Evolutionary conservation across 2,113 vertebrate genomes (phyloP).

Genomic region (Potamarius usumacintae): DNA sequence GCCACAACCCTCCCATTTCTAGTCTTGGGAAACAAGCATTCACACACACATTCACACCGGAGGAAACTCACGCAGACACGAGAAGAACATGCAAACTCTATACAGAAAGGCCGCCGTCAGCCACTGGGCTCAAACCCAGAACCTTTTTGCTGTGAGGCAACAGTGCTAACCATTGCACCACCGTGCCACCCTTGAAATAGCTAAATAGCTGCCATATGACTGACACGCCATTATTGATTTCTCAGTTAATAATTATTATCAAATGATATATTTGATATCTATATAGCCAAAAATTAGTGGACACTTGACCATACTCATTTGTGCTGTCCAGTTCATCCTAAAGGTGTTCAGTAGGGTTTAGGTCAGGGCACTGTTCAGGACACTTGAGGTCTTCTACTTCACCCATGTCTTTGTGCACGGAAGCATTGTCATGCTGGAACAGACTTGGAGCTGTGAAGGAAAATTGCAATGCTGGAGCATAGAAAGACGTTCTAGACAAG

Average conservation of each 20-base stretch:
- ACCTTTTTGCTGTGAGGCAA: too few species aligned
- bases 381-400: neutral
- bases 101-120: too few species aligned
- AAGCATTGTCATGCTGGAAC: neutral
- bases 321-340: neutral
- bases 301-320: neutral
- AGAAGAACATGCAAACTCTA: too few species aligned
- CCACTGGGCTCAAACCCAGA: too few species aligned
- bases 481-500: neutral
- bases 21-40: too few species aligned
- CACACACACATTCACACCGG: too few species aligned
- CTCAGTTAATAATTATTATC: neutral
- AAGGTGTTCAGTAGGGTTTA: neutral
- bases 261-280: neutral
- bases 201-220: too few species aligned
- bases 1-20: too few species aligned
- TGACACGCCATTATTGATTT: too few species aligned
- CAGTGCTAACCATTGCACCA: too few species aligned
- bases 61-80: too few species aligned
- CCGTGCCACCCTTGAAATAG: too few species aligned
- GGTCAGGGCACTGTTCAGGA: neutral
- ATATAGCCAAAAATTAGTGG: neutral
- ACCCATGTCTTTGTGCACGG: neutral
- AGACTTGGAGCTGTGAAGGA: neutral
- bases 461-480: neutral